phyloP scores from a whole-genome alignment of 1,140 invertebrate genomes.

The Reticulitermes speratus region DNA sequence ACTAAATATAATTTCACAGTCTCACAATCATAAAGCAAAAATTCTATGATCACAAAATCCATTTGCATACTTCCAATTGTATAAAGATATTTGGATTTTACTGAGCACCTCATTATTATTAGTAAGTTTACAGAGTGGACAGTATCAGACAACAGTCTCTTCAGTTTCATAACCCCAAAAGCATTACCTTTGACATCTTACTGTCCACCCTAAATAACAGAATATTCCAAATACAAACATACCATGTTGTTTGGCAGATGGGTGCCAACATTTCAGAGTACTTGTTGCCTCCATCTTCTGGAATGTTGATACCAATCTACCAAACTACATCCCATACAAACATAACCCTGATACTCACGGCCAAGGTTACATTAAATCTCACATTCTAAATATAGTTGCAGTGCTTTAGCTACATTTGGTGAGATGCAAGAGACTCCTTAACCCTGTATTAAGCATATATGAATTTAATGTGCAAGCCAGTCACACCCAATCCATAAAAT shows the following conservation, averaged over 20 bases:
- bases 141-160: neutral
- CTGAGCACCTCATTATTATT: neutral
- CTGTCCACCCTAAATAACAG: neutral
- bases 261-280: too few species aligned
- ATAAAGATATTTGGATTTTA: neutral
- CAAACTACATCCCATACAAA: too few species aligned
- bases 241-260: too few species aligned
- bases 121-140: neutral
- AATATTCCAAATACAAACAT: neutral
- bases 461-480: neutral
- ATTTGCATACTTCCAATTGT: neutral
- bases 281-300: too few species aligned
- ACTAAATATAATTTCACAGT: slow-evolving; percentile 10
- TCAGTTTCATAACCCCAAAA: neutral
- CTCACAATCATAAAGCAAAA: neutral
- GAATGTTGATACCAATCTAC: too few species aligned
- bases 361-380: too few species aligned
- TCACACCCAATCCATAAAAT: neutral
- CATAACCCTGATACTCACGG: too few species aligned
- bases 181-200: neutral
- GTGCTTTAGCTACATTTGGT: neutral
- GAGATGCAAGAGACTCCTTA: neutral
- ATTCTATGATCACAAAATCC: neutral
- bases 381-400: neutral
- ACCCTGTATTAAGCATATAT: neutral